Conservation (phyloP, 2,888 invertebrate genomes). For the Conomelus anceps region DNA sequence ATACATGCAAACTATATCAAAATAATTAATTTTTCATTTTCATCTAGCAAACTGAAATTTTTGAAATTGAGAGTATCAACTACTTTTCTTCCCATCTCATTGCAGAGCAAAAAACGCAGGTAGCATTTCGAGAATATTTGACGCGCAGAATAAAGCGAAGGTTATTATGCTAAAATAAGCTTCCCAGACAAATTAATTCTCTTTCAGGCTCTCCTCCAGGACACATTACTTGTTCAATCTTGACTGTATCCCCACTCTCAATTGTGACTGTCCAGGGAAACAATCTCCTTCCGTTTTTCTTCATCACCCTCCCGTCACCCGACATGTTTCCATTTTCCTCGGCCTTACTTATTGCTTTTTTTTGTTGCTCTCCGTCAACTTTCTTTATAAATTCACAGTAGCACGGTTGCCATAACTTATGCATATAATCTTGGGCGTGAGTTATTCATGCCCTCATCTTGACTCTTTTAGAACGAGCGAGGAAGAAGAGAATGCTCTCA, state of each 20-base stretch:
- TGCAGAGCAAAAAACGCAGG: neutral
- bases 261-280: neutral
- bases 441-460: neutral
- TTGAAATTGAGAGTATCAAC: neutral
- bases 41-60: no score
- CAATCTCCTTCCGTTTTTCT: neutral
- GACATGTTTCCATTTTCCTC: no score
- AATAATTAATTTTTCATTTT: neutral
- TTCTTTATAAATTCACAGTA: neutral
- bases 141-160: neutral
- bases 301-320: no score
- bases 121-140: neutral
- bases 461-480: neutral
- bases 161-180: neutral
- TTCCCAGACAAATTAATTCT: neutral
- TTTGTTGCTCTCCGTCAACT: neutral
- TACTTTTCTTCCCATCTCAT: neutral
- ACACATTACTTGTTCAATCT: neutral
- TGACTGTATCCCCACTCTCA: neutral
- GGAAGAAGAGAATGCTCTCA: neutral
- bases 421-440: neutral
- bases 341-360: neutral
- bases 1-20: no score
- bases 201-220: neutral
- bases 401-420: neutral